Conservation (phyloP, 2,888 invertebrate genomes). For the Coronaproctus castanopsis region DNA sequence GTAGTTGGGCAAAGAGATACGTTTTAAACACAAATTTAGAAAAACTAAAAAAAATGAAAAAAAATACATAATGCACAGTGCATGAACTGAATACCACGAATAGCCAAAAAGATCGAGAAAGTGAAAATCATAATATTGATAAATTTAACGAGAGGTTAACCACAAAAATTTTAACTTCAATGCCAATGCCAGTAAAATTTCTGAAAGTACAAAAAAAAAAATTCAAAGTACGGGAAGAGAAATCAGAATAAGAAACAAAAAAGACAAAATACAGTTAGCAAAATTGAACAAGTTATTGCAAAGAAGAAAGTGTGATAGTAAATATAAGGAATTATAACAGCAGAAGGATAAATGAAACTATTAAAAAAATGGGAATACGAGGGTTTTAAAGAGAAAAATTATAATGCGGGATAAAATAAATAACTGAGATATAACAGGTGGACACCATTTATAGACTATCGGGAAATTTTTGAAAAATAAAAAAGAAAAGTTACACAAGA, state of each 20-base stretch:
- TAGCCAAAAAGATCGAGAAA: not conserved
- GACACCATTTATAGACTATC: not conserved
- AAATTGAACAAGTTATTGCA: too few species aligned
- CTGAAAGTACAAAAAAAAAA: not conserved
- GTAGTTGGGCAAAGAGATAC: too few species aligned
- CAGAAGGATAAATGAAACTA: not conserved
- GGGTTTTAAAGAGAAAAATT: not conserved
- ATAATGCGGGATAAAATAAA: not conserved
- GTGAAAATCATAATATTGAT: not conserved
- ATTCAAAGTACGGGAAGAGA: not conserved
- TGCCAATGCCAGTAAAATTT: not conserved
- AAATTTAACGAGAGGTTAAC: not conserved
- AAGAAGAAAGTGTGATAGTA: not conserved
- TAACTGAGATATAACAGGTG: not conserved
- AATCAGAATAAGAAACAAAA: not conserved
- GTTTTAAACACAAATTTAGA: too few species aligned
- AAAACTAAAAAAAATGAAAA: too few species aligned
- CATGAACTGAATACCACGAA: not conserved
- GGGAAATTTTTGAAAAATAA: not conserved
- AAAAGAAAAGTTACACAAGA: not conserved
- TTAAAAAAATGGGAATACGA: not conserved
- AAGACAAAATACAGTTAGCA: not conserved
- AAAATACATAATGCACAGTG: too few species aligned
- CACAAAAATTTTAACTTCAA: not conserved
- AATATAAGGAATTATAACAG: not conserved